phyloP scores from a whole-genome alignment of 1,140 invertebrate species.

The Eupristina koningsbergeri region DNA sequence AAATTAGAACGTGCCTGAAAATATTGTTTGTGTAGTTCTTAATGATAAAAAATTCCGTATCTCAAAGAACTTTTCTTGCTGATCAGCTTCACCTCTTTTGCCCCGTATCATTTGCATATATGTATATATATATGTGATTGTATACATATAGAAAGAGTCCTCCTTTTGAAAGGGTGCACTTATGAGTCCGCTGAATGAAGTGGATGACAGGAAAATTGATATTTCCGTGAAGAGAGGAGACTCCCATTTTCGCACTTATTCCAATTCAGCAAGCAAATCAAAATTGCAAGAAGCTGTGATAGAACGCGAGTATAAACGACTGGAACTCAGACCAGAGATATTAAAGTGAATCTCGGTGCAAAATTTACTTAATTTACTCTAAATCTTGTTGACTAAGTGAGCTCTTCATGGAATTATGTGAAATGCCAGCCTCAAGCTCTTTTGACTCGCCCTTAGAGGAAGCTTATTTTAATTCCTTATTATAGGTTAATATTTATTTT shows the following conservation, averaged over 20 bases:
- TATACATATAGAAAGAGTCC: neutral
- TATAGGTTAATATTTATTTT: neutral
- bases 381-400: constrained; percentile 28
- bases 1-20: constrained; percentile 8
- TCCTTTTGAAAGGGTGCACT: constrained; percentile 29
- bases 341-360: neutral
- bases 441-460: neutral
- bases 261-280: constrained; percentile 31
- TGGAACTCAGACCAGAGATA: neutral
- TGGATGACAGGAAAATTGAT: constrained; percentile 45
- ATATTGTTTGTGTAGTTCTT: neutral
- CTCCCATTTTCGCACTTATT: constrained; percentile 22
- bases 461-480: neutral
- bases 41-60: constrained; percentile 26
- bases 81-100: neutral
- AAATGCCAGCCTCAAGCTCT: neutral
- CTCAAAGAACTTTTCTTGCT: neutral
- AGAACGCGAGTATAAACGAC: neutral
- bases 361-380: constrained; percentile 39
- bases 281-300: constrained; percentile 6
- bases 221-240: constrained; percentile 7
- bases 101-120: neutral
- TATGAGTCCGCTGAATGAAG: constrained; percentile 21
- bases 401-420: constrained; percentile 36
- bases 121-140: neutral